Conservation (phyloP, 2,797 vertebrate genomes). For the Geotrypetes seraphini region DNA sequence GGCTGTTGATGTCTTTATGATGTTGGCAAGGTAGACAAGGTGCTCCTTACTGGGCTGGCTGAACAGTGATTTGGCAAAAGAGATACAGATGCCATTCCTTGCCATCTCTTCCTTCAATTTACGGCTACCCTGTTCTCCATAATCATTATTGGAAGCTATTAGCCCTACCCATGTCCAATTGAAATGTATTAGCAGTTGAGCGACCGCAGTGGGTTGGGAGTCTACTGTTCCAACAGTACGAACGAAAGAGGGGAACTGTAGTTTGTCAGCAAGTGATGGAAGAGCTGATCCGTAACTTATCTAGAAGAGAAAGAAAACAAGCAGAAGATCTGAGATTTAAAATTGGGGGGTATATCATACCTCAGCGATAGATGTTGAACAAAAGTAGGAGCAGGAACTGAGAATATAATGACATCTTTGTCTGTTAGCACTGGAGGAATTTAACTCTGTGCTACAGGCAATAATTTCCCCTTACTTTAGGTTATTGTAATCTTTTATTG, state of each 20-base stretch:
- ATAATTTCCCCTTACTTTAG: too few species aligned
- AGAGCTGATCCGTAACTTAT: conserved; percentile 7
- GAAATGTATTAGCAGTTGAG: conserved; percentile 4
- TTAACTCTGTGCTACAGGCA: too few species aligned
- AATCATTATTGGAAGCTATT: conserved; percentile 5
- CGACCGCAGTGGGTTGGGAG: conserved; percentile 5
- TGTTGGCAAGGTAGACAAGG: neutral
- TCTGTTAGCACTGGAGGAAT: too few species aligned
- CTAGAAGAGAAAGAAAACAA: neutral
- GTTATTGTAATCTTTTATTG: too few species aligned
- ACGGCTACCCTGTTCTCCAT: conserved; percentile 5
- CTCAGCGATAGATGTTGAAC: too few species aligned
- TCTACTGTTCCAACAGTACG: conserved; percentile 6
- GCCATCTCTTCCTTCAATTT: conserved; percentile 4
- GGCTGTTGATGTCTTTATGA: neutral
- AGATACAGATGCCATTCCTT: conserved; percentile 1
- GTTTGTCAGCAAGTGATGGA: neutral
- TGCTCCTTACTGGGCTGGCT: conserved; percentile 3
- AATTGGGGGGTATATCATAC: too few species aligned
- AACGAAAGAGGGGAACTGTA: conserved; percentile 10
- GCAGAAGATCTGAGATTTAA: too few species aligned
- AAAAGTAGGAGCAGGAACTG: too few species aligned
- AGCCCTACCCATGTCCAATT: conserved; percentile 11
- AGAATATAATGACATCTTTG: too few species aligned
- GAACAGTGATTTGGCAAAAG: neutral